These are phyloP conservation scores for Muntiacus reevesi DNA, from an alignment of 2,113 vertebrate genomes.

Conservation along the genomic window DNA sequence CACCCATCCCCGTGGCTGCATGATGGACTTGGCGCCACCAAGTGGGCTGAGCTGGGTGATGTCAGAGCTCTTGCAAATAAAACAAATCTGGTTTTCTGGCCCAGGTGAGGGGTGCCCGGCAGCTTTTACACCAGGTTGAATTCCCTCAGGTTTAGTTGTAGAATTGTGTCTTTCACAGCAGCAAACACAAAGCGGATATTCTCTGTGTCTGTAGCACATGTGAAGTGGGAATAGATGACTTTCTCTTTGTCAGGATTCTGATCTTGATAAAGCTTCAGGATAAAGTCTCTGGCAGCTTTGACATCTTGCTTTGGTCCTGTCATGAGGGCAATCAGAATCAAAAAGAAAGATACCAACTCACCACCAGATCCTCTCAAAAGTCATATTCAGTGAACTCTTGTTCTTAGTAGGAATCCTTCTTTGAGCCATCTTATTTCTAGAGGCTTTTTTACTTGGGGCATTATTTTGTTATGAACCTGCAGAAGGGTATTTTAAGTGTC, in stretches of 20 bases:
- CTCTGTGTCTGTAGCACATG: constrained; percentile 91
- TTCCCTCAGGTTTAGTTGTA: constrained; percentile 89
- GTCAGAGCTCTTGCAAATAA: not conserved
- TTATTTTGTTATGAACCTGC: not conserved
- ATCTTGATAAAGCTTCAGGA: constrained; percentile 91
- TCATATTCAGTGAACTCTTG: not conserved
- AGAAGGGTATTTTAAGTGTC: not conserved
- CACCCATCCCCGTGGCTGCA: not conserved
- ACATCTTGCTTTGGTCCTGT: constrained; percentile 87
- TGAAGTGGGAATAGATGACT: constrained; percentile 89
- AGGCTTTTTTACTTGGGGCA: not conserved
- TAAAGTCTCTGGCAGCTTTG: constrained; percentile 86
- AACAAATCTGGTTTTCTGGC: not conserved
- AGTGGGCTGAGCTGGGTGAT: not conserved
- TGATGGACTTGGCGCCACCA: not conserved
- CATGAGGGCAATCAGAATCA: not conserved
- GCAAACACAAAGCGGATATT: constrained; percentile 91
- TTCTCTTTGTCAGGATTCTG: constrained; percentile 91
- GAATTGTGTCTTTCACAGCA: constrained; percentile 92
- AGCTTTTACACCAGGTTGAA: constrained; percentile 86
- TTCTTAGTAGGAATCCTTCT: not conserved
- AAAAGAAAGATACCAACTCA: not conserved
- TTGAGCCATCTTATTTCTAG: not conserved
- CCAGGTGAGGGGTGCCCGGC: not conserved
- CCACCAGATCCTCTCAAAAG: not conserved